Base-by-base conservation (phyloP, 1,140 invertebrate genomes). In the Frieseomelitta varia region DNA sequence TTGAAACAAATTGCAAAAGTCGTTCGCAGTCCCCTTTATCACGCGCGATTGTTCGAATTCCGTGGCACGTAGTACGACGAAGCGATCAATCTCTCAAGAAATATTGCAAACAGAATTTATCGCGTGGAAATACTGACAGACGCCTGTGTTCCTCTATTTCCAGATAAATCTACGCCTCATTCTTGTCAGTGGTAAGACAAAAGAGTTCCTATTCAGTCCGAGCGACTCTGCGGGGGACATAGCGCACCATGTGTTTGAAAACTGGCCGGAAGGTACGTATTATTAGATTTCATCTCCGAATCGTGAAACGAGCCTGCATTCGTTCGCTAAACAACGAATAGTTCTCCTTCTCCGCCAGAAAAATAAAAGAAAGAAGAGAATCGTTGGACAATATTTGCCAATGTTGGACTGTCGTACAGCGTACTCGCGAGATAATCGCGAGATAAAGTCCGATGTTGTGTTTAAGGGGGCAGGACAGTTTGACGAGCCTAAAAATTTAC, bases 121-220 rank as follows among this genome's bases (percentile, higher is more conserved):
- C 34, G 17, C 10, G 2, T 51, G 1, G 0, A n/a, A 19, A 56
- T 27, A n/a, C 56, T 81, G 63, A 84, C 8, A 1, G 27, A 47
- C 39, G 39, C 39, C 17, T 81, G 0, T 85, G 53, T 85, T 75
- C 91, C 88, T 92, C 84, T 94, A 86, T 88, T 97, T 97, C 51
- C 97, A 98, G 99, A 99, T 99, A 93, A 99, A 99, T 95, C 96
- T 99, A 93, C 97, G 98, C 92, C 96, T 99, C 94, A 99, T 99
- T 92, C 96, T 99, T 92, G 99, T 99, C 92, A 99, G 98, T 94
- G 99, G 99, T 85, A 99, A 99, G 95, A 99, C 99, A 94, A 99
- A 99, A 96, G 99, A 99, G 96, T 99, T 99, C 96, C 96, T 99
- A 93, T 99, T 99, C 96, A 98, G 97, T 93, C 98, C 99, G 72